Base-by-base conservation (phyloP, 2,113 vertebrate species). In the Lepisosteus osseus region DNA sequence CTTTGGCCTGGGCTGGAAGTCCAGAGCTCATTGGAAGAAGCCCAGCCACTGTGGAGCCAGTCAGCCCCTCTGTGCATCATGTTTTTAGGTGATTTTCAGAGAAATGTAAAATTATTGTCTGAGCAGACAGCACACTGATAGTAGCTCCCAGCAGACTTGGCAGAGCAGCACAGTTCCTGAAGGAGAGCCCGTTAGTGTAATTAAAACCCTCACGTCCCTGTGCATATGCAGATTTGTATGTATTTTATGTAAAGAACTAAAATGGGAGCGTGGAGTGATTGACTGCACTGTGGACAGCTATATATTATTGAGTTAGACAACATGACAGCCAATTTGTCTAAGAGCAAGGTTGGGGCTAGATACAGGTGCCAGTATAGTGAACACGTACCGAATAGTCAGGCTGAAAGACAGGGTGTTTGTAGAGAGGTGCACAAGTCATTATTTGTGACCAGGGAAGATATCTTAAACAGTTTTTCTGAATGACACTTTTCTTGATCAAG, bases 161-260 rank as follows among this genome's bases (percentile, higher is more conserved):
- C 42, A 66, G 2, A 1, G 42, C 7, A 47, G 64, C 64, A 45
- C 64, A 66, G 64, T 11, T 66, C 41, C 42, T 43, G 14, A 15
- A 66, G 64, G 64, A 44, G 45, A 66, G 14, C 64, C 64, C 45
- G 64, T 15, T 47, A 6, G 15, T 7, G 6, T 15, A 66, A 47
- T 15, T 66, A 66, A 45, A 44, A 47, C 41, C 45, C 13, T 6
- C 13, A 15, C 41, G 41, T 14, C 64, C 12, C 41, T 42, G 14
- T 9, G 3, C 3, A 44, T 13, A 47, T 66, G 64, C 64, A 47
- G 29, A 66, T 66, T 29, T 44, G 12, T 66, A 45, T 15, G 64
- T 42, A 47, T 44, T 45, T 66, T 66, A 44, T 66, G 12, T n/a
- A 66, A 66, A 44, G 64, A 47, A 42, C 43, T 44, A n/a, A 66